Conservation (phyloP, 2,888 invertebrate species). For the Ditylenchus weischeri region DNA sequence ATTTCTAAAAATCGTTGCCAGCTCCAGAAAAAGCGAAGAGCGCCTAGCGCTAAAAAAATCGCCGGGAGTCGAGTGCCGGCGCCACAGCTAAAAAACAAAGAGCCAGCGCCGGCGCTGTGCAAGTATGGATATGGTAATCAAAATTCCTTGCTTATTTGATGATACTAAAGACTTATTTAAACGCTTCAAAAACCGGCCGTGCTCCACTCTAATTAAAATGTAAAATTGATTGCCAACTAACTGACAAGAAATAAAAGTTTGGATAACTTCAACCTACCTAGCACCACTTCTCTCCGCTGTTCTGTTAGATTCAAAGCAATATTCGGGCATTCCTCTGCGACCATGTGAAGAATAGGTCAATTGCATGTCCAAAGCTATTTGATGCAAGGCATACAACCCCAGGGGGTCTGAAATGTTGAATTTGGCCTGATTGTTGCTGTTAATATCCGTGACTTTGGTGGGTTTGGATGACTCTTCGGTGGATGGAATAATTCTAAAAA, state of each 20-base stretch:
- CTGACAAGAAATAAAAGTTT: background rate
- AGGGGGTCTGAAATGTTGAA: conserved; percentile 2
- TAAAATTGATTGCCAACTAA: background rate
- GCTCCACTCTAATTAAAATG: too few species aligned
- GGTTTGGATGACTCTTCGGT: background rate
- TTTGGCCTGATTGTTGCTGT: conserved; percentile 4
- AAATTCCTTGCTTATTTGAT: too few species aligned
- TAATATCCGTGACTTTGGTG: background rate
- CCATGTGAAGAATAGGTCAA: conserved; percentile 47
- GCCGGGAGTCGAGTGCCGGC: too few species aligned
- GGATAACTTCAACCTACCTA: conserved; percentile 8
- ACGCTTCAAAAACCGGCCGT: too few species aligned
- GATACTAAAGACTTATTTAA: too few species aligned
- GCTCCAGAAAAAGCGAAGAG: too few species aligned
- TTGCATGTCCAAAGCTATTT: conserved; percentile 50
- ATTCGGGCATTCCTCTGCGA: conserved; percentile 42
- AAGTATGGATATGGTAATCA: too few species aligned
- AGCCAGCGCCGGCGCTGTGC: too few species aligned
- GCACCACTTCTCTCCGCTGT: conserved; percentile 48
- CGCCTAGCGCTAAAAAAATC: too few species aligned
- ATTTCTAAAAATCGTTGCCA: too few species aligned
- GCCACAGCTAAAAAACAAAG: too few species aligned
- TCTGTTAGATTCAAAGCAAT: conserved; percentile 48
- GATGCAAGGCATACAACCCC: conserved; percentile 23
- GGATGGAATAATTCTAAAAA: too few species aligned